These are phyloP conservation scores for Brachyalestes nurse DNA, from an alignment of 2,797 vertebrate genomes.

Conservation along the genomic window DNA sequence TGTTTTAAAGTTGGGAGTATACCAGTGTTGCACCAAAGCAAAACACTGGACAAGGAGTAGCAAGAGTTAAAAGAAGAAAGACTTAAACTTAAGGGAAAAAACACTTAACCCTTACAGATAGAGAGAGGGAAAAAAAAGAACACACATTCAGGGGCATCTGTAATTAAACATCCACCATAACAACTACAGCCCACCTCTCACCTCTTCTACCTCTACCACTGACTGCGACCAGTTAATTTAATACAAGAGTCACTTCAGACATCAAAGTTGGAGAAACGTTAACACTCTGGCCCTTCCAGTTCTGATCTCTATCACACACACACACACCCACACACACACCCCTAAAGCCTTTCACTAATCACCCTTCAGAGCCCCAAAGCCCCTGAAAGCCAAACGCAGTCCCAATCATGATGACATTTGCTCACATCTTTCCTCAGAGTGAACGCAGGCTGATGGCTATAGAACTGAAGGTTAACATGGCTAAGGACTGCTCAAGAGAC, in stretches of 20 bases:
- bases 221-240: constrained; percentile 47
- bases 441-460: neutral
- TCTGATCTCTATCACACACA: constrained; percentile 28
- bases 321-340: neutral
- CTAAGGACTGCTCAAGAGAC: neutral
- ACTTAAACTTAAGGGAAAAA: too few species aligned
- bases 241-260: constrained; percentile 14
- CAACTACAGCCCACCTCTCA: constrained; percentile 36
- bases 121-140: neutral
- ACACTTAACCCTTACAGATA: too few species aligned
- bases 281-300: constrained; percentile 15
- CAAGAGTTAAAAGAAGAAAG: too few species aligned
- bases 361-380: constrained; percentile 24
- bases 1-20: too few species aligned
- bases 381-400: constrained; percentile 19
- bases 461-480: neutral
- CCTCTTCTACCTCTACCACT: constrained; percentile 28
- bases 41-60: too few species aligned
- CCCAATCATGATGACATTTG: constrained; percentile 41
- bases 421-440: neutral
- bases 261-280: constrained; percentile 18
- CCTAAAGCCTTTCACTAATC: constrained; percentile 25
- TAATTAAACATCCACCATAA: constrained; percentile 56
- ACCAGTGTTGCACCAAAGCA: too few species aligned
- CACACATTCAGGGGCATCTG: constrained; percentile 49